Conservation (phyloP, 2,888 invertebrate genomes). For the Lasioglossum marginatum region DNA sequence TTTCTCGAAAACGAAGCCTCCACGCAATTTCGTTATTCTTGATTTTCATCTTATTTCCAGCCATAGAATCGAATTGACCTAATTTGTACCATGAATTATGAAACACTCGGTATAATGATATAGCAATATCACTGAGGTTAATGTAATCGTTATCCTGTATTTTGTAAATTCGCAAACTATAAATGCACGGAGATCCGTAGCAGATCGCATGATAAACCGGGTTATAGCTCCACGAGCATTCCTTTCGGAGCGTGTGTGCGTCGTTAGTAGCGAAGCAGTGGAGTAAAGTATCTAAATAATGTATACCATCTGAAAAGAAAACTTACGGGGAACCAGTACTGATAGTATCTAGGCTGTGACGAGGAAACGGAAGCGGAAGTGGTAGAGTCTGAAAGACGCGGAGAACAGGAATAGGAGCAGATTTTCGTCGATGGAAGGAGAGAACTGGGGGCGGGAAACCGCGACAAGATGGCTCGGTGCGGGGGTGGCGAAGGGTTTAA, state of each 20-base stretch:
- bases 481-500: conserved; percentile 20
- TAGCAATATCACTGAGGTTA: not conserved
- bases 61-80: no score
- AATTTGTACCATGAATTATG: no score
- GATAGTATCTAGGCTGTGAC: conserved; percentile 49
- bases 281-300: not conserved
- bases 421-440: conserved; percentile 35
- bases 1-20: no score
- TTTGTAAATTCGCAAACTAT: not conserved
- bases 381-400: conserved; percentile 35
- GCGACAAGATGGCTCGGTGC: conserved; percentile 20
- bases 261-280: not conserved
- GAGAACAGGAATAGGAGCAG: conserved; percentile 22
- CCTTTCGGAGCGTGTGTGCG: not conserved
- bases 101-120: no score
- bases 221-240: not conserved
- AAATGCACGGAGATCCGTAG: not conserved
- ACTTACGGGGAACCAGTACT: not conserved
- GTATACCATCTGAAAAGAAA: not conserved
- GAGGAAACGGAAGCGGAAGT: conserved; percentile 24
- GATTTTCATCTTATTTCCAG: no score
- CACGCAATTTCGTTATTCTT: no score
- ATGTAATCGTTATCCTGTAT: not conserved
- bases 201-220: not conserved
- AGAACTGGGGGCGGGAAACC: conserved; percentile 10